Conservation (phyloP, 2,888 invertebrate species). For the Pachydiplax longipennis region DNA sequence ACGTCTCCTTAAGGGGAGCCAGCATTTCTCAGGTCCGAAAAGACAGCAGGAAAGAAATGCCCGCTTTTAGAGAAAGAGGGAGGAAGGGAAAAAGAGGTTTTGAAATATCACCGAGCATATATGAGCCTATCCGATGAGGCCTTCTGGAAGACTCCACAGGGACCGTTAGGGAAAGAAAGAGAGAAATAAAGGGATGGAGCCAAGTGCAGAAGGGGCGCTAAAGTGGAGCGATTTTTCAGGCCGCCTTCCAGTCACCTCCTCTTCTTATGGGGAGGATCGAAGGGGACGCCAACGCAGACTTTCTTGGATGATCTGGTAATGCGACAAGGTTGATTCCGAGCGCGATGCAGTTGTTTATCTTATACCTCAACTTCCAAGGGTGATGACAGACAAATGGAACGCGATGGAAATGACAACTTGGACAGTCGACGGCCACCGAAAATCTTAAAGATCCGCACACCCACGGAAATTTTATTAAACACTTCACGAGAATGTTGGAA, state of each 20-base stretch:
- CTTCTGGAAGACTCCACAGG: not conserved
- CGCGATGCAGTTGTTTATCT: not conserved
- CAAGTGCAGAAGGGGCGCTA: constrained; percentile 2
- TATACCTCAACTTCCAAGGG: not conserved
- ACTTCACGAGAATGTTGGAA: too few relatives aligned
- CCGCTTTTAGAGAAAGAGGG: not conserved
- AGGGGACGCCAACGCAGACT: not conserved
- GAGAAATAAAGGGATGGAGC: not conserved
- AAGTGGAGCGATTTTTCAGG: constrained; percentile 32
- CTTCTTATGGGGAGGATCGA: not conserved
- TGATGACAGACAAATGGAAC: not conserved
- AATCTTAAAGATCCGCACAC: too few relatives aligned
- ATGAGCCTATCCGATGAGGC: not conserved
- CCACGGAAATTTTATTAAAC: too few relatives aligned
- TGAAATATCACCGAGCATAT: not conserved
- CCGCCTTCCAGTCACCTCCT: not conserved
- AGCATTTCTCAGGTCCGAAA: not conserved
- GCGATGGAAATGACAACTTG: too few relatives aligned
- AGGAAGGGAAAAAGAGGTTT: not conserved
- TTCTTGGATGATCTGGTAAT: not conserved
- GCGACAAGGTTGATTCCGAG: not conserved
- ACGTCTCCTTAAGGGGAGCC: not conserved
- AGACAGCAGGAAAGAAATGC: not conserved
- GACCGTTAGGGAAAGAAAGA: not conserved
- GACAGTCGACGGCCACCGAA: too few relatives aligned